Evolutionary conservation across 2,797 vertebrate species (phyloP), one percentile per base, ranked within the genome.

Genomic region (Dipus sagitta): DNA sequence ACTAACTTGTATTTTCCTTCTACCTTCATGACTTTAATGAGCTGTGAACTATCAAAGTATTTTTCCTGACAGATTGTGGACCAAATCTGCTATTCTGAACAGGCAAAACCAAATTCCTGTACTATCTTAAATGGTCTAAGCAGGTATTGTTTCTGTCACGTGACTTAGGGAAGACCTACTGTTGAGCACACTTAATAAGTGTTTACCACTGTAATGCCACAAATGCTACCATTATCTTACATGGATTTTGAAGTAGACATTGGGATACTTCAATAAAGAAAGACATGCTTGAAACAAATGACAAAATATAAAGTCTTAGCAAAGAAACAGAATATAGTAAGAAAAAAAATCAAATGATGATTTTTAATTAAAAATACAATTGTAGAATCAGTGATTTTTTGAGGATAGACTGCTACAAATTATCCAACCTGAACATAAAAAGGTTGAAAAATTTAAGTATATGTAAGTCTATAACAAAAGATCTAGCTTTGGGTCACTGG

Each of bases 121-220:
- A 58, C 28, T 3, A 78, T 70, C 20, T n/a, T 0, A 2, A 77
- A 62, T 67, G 52, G 90, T 0, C 0, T 68, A 65, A 92, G 81
- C 58, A 93, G 17, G 78, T 42, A 85, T 3, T 86, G 86, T 32
- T 92, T 94, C 88, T 94, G 2, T 93, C 94, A 42, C 75, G 70
- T 79, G 79, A 89, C 12, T 86, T 58, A 86, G 47, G 54, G 92
- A 92, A 88, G 94, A 75, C 34, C 2, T 47, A 86, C 42, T n/a
- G 18, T 24, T 86, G 15, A 93, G 62, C 4, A 95, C 0, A 24
- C 30, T 38, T 38, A 38, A 47, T 80, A 81, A 85, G 11, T 86
- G 26, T 15, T 58, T 26, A 32, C 76, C 54, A 90, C 10, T 15
- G 32, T 77, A 42, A 75, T 71, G 42, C 71, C 6, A 74, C 23